Base-by-base conservation (phyloP, 2,888 invertebrate genomes). In the Gortyna flavago region DNA sequence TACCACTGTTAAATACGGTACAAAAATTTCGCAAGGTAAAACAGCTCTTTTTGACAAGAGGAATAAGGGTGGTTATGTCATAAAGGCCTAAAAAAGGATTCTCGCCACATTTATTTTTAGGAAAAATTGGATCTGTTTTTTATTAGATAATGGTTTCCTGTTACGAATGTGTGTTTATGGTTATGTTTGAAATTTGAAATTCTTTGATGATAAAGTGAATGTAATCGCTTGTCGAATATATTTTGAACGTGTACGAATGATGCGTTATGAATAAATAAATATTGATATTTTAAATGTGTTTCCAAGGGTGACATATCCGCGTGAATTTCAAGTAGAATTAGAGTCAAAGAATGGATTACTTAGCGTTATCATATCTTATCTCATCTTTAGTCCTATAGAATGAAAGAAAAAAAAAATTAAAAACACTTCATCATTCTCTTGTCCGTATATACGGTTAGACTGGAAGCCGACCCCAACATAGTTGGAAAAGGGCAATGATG, bases 81-180 rank as follows among this genome's bases (percentile, higher is more conserved):
- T 48, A 18, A 2, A 35, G n/a, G 35, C 29, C 7, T 29, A 5
- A 18, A 38, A 75, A 48, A 18, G 11, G 13, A 32, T 51, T 51
- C 18, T 25, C 29, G 25, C 5, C 25, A 38, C 2, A 25, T 29
- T n/a, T 48, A 25, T 32, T 67, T 2, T 32, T 16, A 41, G 18
- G 7, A 57, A 57, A 44, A 32, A 44, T 57, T 64, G 54, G 44
- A 18, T 57, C 44, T 6, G 1, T 65, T 54, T 65, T 75, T 65
- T 75, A 8, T 21, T 64, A n/a, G 41, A 35, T 32, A 44, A 61
- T 74, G 72, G 64, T 44, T 76, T 44, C 32, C 51, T n/a, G 62
- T 21, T 44, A 8, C 18, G 25, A 48, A 78, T 57, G 16, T 65
- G n/a, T 65, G 76, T 25, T 38, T 61, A 32, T 51, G 32, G 51